phyloP scores from a whole-genome alignment of 2,113 vertebrate species.

The Bungarus multicinctus region DNA sequence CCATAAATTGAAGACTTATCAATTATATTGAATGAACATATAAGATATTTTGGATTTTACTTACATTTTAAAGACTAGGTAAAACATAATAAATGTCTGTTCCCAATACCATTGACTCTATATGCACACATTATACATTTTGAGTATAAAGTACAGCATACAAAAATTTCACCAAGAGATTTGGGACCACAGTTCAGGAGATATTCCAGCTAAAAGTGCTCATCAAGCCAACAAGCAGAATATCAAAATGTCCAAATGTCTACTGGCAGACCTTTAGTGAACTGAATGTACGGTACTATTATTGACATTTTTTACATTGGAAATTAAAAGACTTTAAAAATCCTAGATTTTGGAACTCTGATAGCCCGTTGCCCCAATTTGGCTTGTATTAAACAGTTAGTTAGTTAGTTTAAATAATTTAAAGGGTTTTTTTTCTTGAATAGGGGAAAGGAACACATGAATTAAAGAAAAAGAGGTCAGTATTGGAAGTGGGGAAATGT shows the following conservation, averaged over 20 bases:
- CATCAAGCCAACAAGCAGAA: background rate
- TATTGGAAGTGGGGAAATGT: slow-evolving; percentile 40
- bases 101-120: background rate
- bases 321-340: slow-evolving; percentile 11
- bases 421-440: slow-evolving; percentile 30
- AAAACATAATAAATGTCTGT: background rate
- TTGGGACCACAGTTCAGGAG: background rate
- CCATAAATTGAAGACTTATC: background rate
- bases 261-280: background rate
- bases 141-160: background rate
- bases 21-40: background rate
- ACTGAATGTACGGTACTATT: background rate
- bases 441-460: slow-evolving; percentile 43
- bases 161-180: background rate
- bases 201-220: background rate
- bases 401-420: background rate
- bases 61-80: background rate
- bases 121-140: background rate
- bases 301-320: background rate
- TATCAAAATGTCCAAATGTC: background rate
- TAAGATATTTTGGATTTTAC: background rate
- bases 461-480: slow-evolving; percentile 56
- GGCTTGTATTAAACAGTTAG: background rate
- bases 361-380: slow-evolving; percentile 30
- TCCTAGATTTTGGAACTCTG: slow-evolving; percentile 23